Evolutionary conservation across 2,797 vertebrate species (phyloP).

Genomic region (Bradypus variegatus): DNA sequence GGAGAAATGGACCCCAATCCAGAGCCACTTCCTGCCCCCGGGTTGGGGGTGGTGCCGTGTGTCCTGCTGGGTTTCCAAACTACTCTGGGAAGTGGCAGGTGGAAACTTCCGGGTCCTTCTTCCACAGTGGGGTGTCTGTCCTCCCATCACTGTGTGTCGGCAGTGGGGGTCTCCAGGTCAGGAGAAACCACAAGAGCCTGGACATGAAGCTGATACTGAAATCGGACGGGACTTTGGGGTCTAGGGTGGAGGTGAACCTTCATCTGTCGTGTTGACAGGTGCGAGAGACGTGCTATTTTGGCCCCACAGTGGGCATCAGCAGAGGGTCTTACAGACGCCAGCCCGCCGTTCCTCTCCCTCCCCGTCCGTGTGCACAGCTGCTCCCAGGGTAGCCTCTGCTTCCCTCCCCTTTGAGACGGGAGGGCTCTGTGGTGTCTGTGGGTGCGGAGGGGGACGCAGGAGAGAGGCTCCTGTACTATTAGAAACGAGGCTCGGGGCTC

Average conservation of each 20-base stretch:
- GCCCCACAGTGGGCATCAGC: not conserved
- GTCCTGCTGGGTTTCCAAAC: too few species aligned
- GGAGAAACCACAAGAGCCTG: not conserved
- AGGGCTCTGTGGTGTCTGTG: accelerated
- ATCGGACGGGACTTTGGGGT: not conserved
- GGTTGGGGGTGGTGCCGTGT: accelerated
- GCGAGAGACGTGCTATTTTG: accelerated
- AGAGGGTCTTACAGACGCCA: not conserved
- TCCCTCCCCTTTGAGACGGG: not conserved
- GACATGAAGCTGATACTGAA: accelerated
- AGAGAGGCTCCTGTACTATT: too few species aligned
- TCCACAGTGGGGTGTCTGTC: accelerated
- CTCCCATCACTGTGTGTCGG: accelerated
- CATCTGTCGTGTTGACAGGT: accelerated
- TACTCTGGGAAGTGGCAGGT: accelerated
- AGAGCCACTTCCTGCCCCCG: not conserved
- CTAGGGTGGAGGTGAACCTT: accelerated
- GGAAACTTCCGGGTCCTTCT: not conserved
- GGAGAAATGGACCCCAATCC: not conserved
- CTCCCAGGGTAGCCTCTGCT: too few species aligned
- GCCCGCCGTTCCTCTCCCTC: not conserved
- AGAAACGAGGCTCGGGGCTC: too few species aligned
- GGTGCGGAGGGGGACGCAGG: too few species aligned
- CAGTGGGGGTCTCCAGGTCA: too few species aligned
- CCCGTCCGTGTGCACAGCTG: too few species aligned